Evolutionary conservation across 2,797 vertebrate species (phyloP).

Genomic region (Crossoptilon crossoptilon): DNA sequence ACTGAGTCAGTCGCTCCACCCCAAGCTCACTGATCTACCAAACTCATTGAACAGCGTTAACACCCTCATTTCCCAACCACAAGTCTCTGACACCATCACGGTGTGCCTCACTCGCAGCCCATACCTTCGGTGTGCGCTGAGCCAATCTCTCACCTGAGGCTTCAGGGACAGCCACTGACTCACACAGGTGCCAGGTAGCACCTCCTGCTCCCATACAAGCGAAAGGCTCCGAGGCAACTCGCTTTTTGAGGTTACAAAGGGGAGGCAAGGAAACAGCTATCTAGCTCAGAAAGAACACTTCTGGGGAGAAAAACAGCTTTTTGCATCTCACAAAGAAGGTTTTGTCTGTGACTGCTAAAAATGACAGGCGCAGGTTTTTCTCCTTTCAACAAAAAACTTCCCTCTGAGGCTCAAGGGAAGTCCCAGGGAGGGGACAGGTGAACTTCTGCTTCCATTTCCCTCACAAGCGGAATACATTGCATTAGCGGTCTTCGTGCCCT

Average conservation of each 20-base stretch:
- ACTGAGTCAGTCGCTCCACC: conserved; percentile 18
- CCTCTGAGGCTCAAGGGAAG: background rate
- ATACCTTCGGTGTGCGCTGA: background rate
- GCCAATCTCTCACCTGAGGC: conserved; percentile 3
- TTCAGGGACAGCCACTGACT: background rate
- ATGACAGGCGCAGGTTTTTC: background rate
- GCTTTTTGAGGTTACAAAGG: background rate
- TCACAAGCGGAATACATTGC: background rate
- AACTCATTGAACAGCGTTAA: background rate
- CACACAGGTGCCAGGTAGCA: background rate
- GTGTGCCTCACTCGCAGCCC: background rate
- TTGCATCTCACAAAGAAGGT: background rate
- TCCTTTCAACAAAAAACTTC: background rate
- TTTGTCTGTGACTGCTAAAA: background rate
- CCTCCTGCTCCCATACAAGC: background rate
- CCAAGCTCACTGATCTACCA: background rate
- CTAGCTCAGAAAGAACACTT: background rate
- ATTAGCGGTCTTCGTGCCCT: background rate
- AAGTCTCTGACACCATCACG: background rate
- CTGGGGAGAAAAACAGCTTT: background rate
- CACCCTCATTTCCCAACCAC: conserved; percentile 9
- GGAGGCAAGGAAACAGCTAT: background rate
- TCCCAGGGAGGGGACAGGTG: background rate
- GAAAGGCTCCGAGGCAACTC: background rate
- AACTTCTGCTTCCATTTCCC: background rate